These are phyloP conservation scores for Mustela erminea DNA, from an alignment of 2,797 vertebrate species.

Conservation along the genomic window DNA sequence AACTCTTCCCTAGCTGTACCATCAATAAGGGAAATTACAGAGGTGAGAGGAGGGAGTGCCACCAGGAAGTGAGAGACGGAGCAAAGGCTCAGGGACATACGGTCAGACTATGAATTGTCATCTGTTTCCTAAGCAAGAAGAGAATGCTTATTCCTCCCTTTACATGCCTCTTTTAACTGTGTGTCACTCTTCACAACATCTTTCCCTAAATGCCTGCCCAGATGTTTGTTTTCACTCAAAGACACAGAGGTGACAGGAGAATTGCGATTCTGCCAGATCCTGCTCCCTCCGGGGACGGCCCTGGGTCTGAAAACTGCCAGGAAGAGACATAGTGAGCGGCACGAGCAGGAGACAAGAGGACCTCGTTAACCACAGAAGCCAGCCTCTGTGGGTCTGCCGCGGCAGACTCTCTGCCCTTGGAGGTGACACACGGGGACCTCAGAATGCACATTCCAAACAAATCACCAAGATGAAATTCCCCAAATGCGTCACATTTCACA, in stretches of 20 bases:
- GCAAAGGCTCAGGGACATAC: background rate
- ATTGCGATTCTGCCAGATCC: slow-evolving; percentile 34
- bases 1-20: background rate
- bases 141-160: background rate
- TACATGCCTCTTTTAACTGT: background rate
- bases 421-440: background rate
- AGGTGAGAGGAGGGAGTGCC: background rate
- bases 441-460: background rate
- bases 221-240: slow-evolving; percentile 52
- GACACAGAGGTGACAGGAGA: slow-evolving; percentile 56
- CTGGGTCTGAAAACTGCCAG: background rate
- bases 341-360: slow-evolving; percentile 38
- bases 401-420: background rate
- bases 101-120: background rate
- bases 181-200: background rate
- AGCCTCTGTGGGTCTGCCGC: background rate
- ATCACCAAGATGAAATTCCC: background rate
- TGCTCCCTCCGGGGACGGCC: background rate
- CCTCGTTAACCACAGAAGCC: slow-evolving; percentile 9
- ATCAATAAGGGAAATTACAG: background rate
- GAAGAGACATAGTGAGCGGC: slow-evolving; percentile 52
- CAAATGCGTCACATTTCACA: background rate
- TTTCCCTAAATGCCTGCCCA: slow-evolving; percentile 25
- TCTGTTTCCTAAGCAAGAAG: slow-evolving; percentile 14
- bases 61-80: background rate